Evolutionary conservation across 2,888 invertebrate genomes (phyloP).

Genomic region (Agonum fuliginosum): DNA sequence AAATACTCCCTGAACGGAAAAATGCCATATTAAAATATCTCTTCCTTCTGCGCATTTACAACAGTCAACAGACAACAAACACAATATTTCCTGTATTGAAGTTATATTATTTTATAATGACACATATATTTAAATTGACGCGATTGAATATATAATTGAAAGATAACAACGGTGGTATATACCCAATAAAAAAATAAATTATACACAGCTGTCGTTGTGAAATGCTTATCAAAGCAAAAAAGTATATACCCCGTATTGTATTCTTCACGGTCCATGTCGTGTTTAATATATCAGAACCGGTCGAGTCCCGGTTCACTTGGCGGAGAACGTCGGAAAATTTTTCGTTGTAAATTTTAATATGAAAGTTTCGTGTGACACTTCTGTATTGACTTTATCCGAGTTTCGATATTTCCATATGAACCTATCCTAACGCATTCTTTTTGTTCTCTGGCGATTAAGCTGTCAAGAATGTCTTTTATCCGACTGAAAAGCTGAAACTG

Average conservation of each 20-base stretch:
- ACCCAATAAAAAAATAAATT: background rate
- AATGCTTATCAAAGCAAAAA: slow-evolving; percentile 4
- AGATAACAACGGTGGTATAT: too few species aligned
- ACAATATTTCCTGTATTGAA: too few species aligned
- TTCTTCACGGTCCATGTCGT: background rate
- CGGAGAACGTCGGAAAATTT: background rate
- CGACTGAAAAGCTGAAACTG: background rate
- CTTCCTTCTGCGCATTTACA: too few species aligned
- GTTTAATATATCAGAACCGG: slow-evolving; percentile 14
- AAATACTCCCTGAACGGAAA: too few species aligned
- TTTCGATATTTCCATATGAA: background rate
- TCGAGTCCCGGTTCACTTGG: background rate
- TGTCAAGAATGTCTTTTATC: background rate
- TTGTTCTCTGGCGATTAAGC: background rate
- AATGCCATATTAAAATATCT: too few species aligned
- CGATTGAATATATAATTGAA: too few species aligned
- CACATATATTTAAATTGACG: too few species aligned
- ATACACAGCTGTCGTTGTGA: too few species aligned
- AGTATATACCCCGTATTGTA: background rate
- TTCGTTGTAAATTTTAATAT: slow-evolving; percentile 45
- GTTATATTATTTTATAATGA: too few species aligned
- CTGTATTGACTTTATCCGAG: background rate
- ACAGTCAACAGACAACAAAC: too few species aligned
- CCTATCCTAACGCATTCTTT: background rate
- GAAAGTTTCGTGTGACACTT: slow-evolving; percentile 29